Conservation (phyloP, 1,140 invertebrate species). For the Meteorus sp. region DNA sequence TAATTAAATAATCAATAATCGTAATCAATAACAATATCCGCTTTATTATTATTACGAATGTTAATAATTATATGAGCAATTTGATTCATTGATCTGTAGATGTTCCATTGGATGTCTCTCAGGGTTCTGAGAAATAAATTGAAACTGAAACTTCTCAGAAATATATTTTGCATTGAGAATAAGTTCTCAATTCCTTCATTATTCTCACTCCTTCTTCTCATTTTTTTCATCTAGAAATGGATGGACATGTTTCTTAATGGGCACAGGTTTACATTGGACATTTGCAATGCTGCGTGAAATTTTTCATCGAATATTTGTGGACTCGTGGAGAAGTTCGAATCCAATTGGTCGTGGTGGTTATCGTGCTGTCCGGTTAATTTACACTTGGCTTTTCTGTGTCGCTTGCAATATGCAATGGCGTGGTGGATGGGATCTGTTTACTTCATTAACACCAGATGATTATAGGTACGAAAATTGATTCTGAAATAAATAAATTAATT, state of each 20-base stretch:
- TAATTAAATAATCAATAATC: no score
- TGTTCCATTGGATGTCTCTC: no score
- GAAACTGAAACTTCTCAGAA: no score
- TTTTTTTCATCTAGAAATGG: no score
- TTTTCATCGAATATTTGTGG: slow-evolving; percentile 32
- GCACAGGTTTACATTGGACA: slow-evolving; percentile 52
- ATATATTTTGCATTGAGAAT: not conserved
- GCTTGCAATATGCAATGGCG: slow-evolving; percentile 66
- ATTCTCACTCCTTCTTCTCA: slow-evolving; percentile 54
- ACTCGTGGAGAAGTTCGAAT: slow-evolving; percentile 5
- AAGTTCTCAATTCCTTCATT: slow-evolving; percentile 17
- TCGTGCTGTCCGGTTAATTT: slow-evolving; percentile 51
- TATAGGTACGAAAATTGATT: slow-evolving; percentile 19
- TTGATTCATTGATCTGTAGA: no score
- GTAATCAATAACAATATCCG: no score
- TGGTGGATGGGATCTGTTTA: slow-evolving; percentile 64
- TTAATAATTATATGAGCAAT: no score
- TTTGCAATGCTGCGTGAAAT: slow-evolving; percentile 55
- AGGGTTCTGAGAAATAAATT: no score
- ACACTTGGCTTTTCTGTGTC: slow-evolving; percentile 64
- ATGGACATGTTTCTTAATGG: slow-evolving; percentile 55
- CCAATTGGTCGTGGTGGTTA: slow-evolving; percentile 20
- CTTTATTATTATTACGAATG: no score
- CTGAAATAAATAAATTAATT: not conserved
- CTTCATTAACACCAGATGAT: slow-evolving; percentile 47